These are phyloP conservation scores for Cydia splendana DNA, from an alignment of 1,140 invertebrate genomes.

Conservation along the genomic window DNA sequence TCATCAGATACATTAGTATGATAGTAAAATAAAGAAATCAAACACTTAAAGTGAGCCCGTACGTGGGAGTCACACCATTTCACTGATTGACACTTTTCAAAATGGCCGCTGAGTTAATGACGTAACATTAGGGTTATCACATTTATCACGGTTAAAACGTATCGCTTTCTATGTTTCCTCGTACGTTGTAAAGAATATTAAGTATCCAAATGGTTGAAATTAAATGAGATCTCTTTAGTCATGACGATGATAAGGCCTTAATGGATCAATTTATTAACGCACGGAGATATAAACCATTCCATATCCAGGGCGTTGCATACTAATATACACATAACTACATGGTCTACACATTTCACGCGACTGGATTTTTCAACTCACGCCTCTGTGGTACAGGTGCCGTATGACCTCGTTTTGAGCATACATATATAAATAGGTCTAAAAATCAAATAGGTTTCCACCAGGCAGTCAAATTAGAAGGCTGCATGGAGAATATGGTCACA, in stretches of 20 bases:
- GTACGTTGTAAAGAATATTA: not conserved
- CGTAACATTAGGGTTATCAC: conserved; percentile 20
- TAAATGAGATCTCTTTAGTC: not conserved
- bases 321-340: not conserved
- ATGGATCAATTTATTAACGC: conserved; percentile 15
- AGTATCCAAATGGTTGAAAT: conserved; percentile 8
- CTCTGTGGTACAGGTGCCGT: no score
- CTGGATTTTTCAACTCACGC: no score
- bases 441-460: no score
- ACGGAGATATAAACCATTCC: not conserved
- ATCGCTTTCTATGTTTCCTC: not conserved
- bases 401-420: no score
- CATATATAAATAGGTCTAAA: no score
- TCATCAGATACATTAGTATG: conserved; percentile 7
- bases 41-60: not conserved
- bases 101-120: conserved; percentile 15
- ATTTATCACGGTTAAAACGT: not conserved
- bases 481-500: no score
- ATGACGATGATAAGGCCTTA: not conserved
- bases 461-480: no score
- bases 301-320: not conserved
- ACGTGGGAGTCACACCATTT: conserved; percentile 22
- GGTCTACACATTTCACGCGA: no score
- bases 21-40: conserved; percentile 21
- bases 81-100: conserved; percentile 30